Percentiles rank a stretch among this genome's conserved stretches.
These are phyloP conservation scores for Antidorcas marsupialis DNA, from an alignment of 2,113 vertebrate genomes.

Conservation along the genomic window DNA sequence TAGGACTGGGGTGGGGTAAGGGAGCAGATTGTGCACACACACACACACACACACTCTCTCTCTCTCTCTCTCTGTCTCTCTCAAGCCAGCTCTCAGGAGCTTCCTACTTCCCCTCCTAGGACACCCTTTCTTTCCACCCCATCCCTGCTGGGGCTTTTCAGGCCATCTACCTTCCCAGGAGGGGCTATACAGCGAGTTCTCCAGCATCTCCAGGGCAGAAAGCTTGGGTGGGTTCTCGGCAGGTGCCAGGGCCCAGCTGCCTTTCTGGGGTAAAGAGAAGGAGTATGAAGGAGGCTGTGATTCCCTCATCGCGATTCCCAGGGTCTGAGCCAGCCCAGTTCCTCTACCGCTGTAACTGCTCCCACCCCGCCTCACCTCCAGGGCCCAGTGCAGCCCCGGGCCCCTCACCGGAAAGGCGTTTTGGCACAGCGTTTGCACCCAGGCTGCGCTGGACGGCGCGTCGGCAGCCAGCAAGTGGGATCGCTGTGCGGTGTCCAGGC, in stretches of 20 bases:
- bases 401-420: constrained; percentile 92
- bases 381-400: rapidly evolving
- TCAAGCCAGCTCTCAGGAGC: not conserved
- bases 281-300: not conserved
- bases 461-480: constrained; percentile 90
- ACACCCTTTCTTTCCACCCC: not conserved
- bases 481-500: constrained; percentile 93
- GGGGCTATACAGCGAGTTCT: constrained; percentile 94
- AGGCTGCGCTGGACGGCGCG: constrained; percentile 81
- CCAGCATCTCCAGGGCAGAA: constrained; percentile 90
- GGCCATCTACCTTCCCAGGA: constrained; percentile 88
- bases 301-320: not conserved
- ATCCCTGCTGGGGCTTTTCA: not conserved
- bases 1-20: rapidly evolving
- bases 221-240: constrained; percentile 28
- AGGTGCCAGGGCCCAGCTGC: not conserved
- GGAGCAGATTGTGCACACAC: not conserved
- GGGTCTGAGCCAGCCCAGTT: not conserved
- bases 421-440: constrained; percentile 93
- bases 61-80: not conserved
- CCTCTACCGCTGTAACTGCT: not conserved
- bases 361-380: not conserved
- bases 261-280: constrained; percentile 62
- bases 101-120: not conserved
- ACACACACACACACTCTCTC: not conserved